A percentile compares a stretch with the other conserved stretches of the same genome.
These are phyloP conservation scores for Arge pagana DNA, from an alignment of 2,888 invertebrate genomes.

Conservation along the genomic window DNA sequence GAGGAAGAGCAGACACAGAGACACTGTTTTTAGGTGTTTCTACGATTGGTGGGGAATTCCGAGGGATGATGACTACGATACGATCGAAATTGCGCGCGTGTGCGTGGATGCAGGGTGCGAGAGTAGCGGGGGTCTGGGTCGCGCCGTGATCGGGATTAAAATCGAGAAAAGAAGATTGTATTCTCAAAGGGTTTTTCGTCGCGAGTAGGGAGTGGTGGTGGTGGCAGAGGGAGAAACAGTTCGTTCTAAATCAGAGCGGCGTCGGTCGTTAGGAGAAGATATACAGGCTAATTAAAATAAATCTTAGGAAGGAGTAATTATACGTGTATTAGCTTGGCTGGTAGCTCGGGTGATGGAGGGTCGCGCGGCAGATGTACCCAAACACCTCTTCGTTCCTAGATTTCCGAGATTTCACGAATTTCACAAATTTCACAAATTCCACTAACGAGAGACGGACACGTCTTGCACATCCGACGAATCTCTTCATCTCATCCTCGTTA, in stretches of 20 bases:
- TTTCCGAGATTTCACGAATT: conserved; percentile 42
- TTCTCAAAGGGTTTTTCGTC: conserved; percentile 15
- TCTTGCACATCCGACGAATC: too few relatives aligned
- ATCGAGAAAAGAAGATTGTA: background rate
- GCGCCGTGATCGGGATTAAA: background rate
- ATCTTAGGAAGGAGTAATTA: conserved; percentile 59
- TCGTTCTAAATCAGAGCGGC: conserved; percentile 42
- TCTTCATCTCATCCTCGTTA: too few relatives aligned
- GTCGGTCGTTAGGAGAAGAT: conserved; percentile 57
- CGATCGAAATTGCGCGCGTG: too few relatives aligned
- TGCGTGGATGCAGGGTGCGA: background rate
- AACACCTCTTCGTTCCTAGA: conserved; percentile 59
- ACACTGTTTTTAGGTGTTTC: too few relatives aligned
- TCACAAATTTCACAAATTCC: conserved; percentile 16
- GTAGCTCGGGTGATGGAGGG: conserved; percentile 52
- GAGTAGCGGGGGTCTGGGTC: too few relatives aligned
- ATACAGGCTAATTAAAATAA: conserved; percentile 58
- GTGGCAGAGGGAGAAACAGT: conserved; percentile 30
- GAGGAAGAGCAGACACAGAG: background rate
- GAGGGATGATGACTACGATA: too few relatives aligned
- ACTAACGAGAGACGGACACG: too few relatives aligned
- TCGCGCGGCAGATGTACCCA: conserved; percentile 57
- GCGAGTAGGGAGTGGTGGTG: conserved; percentile 30
- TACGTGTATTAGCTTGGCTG: conserved; percentile 57
- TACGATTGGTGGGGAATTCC: too few relatives aligned